Evolutionary conservation across 2,797 vertebrate species (phyloP), one percentile per base, ranked within the genome.

Genomic region (Taenioides sp.): DNA sequence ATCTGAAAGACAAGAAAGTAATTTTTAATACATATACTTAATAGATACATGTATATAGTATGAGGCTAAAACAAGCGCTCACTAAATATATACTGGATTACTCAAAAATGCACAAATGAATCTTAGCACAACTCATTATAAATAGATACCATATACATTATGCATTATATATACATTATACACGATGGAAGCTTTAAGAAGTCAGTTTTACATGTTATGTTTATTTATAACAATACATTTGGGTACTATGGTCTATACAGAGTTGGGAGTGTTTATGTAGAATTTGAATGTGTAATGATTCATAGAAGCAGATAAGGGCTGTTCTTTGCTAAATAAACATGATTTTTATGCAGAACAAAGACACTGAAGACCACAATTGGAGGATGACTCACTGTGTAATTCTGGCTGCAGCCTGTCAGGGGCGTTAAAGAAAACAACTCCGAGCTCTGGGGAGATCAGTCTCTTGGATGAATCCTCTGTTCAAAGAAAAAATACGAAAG

Each of bases 401-500:
- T 91, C 89, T 65, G 68, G 25, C 62, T 85, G 79, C 70, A 90
- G 87, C 87, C 80, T 92, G 83, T 80, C 89, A 1, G 87, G 94
- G 70, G 94, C 94, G 0, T 98, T 98, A 76, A 98, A 94, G 87
- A 99, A 99, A 27, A 99, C 93, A 0, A 99, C 95, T 0, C 98
- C 98, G 7, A 99, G 89, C 82, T 96, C 95, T 0, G 98, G 97
- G 0, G 97, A 99, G 77, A 98, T 95, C 3, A 98, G 94, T 83
- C 95, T 95, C 71, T 94, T 96, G 0, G 93, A 91, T 73, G 88
- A 93, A 72, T 96, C 95, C 0, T 95, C 84, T 86, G 88, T 87
- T 49, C 62, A 85, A 25, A 87, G 70, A 67, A 77, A 83, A 65
- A 61, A 57, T 12, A 67, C 2, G 74, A 18, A 23, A 49, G 18